phyloP scores from a whole-genome alignment of 2,888 invertebrate genomes.

The Fissipunctia ypsillon region DNA sequence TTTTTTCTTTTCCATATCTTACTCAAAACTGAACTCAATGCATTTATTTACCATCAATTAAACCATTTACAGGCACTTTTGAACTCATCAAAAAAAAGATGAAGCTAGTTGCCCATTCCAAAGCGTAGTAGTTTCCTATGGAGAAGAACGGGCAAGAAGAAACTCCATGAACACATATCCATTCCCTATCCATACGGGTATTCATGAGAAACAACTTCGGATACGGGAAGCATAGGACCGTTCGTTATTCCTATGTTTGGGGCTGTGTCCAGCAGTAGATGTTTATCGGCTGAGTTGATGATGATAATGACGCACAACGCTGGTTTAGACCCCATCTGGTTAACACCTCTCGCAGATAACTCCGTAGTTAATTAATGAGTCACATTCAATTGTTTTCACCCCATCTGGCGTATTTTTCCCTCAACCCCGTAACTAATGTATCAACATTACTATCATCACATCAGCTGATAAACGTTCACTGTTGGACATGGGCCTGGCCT shows the following conservation, averaged over 20 bases:
- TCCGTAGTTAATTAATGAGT: neutral
- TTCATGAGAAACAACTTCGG: neutral
- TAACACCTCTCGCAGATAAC: neutral
- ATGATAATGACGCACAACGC: neutral
- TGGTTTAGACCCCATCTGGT: neutral
- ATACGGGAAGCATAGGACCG: neutral
- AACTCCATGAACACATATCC: neutral
- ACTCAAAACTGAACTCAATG: too few relatives aligned
- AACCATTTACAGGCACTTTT: too few relatives aligned
- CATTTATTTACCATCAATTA: too few relatives aligned
- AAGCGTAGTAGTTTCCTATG: neutral
- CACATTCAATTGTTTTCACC: neutral
- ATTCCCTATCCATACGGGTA: neutral
- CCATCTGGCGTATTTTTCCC: neutral
- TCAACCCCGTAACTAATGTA: neutral
- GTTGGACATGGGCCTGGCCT: neutral
- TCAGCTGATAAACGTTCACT: neutral
- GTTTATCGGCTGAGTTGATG: neutral
- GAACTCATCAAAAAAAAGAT: too few relatives aligned
- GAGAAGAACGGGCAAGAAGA: neutral
- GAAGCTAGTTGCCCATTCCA: too few relatives aligned
- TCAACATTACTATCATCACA: neutral
- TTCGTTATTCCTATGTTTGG: neutral
- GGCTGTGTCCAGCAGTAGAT: neutral
- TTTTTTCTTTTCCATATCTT: too few relatives aligned